phyloP scores from a whole-genome alignment of 2,888 invertebrate genomes.

The Rhopalosiphum nymphaeae region DNA sequence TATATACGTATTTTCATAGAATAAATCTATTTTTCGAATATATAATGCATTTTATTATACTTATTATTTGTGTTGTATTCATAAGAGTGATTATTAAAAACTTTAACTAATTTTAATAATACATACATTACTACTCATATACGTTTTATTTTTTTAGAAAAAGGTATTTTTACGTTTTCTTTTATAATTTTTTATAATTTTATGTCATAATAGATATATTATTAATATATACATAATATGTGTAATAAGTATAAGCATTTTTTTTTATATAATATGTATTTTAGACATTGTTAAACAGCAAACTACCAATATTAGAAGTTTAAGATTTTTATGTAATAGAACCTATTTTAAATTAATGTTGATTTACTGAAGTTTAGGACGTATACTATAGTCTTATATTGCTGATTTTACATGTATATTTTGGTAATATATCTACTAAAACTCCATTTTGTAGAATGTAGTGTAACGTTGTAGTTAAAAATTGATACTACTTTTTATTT shows the following conservation, averaged over 20 bases:
- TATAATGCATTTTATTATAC: neutral
- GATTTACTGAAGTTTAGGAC: neutral
- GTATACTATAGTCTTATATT: neutral
- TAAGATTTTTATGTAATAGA: neutral
- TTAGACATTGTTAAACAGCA: neutral
- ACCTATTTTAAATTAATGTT: neutral
- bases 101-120: neutral
- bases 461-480: constrained; percentile 11
- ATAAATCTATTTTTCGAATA: neutral
- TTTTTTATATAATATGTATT: neutral
- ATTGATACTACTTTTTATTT: neutral
- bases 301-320: neutral
- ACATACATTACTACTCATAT: neutral
- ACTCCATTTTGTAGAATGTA: neutral
- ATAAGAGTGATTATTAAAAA: neutral
- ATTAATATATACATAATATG: neutral
- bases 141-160: neutral
- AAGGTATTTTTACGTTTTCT: neutral
- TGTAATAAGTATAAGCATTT: neutral
- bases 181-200: neutral
- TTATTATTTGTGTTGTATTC: neutral
- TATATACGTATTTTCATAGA: neutral
- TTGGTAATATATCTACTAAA: neutral
- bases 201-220: neutral
- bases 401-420: neutral